These are phyloP conservation scores for Gambelia wislizenii DNA, from an alignment of 2,797 vertebrate genomes.

Conservation along the genomic window DNA sequence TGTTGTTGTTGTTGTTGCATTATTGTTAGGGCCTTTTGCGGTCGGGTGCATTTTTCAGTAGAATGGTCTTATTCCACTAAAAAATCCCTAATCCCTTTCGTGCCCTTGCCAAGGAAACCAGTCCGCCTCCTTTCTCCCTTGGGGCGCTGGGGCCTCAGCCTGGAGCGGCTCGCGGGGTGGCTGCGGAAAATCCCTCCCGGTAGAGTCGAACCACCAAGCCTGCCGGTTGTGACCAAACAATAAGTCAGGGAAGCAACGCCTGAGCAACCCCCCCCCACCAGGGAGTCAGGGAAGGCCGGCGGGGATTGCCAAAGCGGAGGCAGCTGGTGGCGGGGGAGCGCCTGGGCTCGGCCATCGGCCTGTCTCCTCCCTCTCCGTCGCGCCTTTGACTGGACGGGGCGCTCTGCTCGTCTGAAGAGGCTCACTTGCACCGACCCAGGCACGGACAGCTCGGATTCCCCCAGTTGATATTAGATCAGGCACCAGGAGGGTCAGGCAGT, in stretches of 20 bases:
- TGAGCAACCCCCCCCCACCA: slow-evolving; percentile 49
- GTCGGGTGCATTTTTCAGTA: too few species aligned
- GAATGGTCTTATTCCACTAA: too few species aligned
- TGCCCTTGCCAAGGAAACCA: too few species aligned
- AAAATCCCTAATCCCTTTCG: too few species aligned
- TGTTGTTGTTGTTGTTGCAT: too few species aligned
- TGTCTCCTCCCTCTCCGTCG: neutral
- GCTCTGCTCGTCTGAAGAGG: neutral
- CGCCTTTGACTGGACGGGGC: neutral
- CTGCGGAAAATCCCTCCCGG: slow-evolving; percentile 26
- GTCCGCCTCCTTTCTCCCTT: too few species aligned
- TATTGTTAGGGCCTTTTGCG: too few species aligned
- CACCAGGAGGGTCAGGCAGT: neutral
- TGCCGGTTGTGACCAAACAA: neutral
- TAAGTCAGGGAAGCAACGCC: slow-evolving; percentile 57
- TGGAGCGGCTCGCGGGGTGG: neutral
- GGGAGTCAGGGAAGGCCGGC: slow-evolving; percentile 61
- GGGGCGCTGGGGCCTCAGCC: too few species aligned
- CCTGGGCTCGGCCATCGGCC: too few species aligned
- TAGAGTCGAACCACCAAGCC: neutral
- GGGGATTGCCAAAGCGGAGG: slow-evolving; percentile 34
- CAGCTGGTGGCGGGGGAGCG: slow-evolving; percentile 42
- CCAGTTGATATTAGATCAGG: neutral
- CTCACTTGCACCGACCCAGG: too few species aligned
- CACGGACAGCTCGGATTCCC: too few species aligned